Base-by-base conservation (phyloP, 2,113 vertebrate genomes). In the Abramis brama region DNA sequence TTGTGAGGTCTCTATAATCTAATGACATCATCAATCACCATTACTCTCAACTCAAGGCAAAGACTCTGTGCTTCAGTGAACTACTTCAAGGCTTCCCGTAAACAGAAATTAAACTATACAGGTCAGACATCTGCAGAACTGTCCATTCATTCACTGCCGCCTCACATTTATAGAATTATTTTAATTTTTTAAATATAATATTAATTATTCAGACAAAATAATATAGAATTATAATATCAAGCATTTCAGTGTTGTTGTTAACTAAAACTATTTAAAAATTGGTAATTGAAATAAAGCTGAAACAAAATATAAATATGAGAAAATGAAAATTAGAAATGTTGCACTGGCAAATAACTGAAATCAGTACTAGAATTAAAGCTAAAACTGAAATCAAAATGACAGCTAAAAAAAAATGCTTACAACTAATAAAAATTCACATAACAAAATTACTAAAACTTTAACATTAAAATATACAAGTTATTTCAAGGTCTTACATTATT, bases 21-120 rank as follows among this genome's bases (percentile, higher is more conserved):
- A 79, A 85, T 82, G 66, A 82, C 57, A 75, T 75, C 78, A 30
- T 86, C 79, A 86, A 75, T 86, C 78, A 74, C 52, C 36, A 86
- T 86, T 86, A 52, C 52, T 60, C 19, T 27, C n/a, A n/a, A 59
- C 27, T 73, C 59, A 55, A 74, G 47, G 47, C 21, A 83, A 73
- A 73, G n/a, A 52, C 79, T 27, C 55, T 64, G n/a, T 85, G 60
- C 50, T 33, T 66, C 74, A 55, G 13, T 78, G 45, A 55, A 47
- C 52, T 66, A 74, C 11, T 50, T 82, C 50, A 83, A 74, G 82
- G 79, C 70, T 86, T 75, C 9, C 30, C 10, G 15, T 52, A 86
- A 86, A 75, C 68, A 82, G 55, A 64, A 23, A 82, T 70, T 60
- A 43, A 77, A 30, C 11, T 11, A 6, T n/a, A 11, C 57, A 77